Percentiles rank a stretch among this genome's conserved stretches.
Conservation (phyloP, 2,888 invertebrate genomes). For the Scrobipalpa costella region DNA sequence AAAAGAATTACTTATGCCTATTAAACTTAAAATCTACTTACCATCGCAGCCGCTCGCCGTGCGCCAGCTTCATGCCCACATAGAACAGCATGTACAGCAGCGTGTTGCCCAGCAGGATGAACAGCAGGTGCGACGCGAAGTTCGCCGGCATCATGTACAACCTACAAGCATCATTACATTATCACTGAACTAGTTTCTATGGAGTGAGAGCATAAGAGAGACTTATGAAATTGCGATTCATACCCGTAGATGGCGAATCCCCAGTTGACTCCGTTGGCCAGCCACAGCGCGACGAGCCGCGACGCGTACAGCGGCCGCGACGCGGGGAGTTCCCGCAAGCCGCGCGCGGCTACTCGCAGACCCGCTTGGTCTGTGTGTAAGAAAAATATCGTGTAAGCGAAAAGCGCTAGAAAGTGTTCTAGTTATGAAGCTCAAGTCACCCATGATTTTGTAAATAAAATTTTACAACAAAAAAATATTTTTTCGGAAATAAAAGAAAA, state of each 20-base stretch:
- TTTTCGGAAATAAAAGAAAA: too few relatives aligned
- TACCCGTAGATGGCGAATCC: conserved; percentile 85
- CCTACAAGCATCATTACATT: conserved; percentile 46
- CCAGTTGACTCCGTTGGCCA: conserved; percentile 86
- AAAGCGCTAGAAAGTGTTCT: neutral
- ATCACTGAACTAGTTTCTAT: too few relatives aligned
- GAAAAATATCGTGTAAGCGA: neutral
- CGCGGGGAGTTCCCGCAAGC: conserved; percentile 44
- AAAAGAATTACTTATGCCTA: too few relatives aligned
- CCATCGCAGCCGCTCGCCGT: conserved; percentile 84
- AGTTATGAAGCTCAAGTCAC: too few relatives aligned
- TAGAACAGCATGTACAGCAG: conserved; percentile 91
- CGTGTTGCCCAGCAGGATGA: conserved; percentile 91
- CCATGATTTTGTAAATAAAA: too few relatives aligned
- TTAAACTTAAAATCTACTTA: too few relatives aligned
- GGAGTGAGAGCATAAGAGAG: too few relatives aligned
- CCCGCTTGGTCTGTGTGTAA: conserved; percentile 56
- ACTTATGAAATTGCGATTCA: too few relatives aligned
- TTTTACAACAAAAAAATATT: too few relatives aligned
- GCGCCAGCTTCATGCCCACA: conserved; percentile 90
- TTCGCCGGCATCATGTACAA: conserved; percentile 83
- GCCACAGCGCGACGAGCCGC: conserved; percentile 80
- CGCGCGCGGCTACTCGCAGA: conserved; percentile 58
- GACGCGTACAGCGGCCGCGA: conserved; percentile 68
- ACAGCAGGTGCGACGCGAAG: conserved; percentile 90